Evolutionary conservation across 1,140 invertebrate species (phyloP).

Genomic region (Megalonaias nervosa): DNA sequence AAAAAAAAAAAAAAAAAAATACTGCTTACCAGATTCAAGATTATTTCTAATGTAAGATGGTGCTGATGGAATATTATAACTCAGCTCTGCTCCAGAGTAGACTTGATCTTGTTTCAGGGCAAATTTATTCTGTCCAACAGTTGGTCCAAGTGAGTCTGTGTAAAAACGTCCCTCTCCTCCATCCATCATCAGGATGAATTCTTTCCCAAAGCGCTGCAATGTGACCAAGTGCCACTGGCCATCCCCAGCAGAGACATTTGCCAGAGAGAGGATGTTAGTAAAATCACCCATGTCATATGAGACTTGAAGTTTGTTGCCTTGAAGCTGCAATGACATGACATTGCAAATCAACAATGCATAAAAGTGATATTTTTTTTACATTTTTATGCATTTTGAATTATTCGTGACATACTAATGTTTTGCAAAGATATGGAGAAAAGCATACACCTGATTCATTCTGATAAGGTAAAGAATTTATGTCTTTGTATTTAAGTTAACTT

Average conservation of each 20-base stretch:
- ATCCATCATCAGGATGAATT: constrained; percentile 92
- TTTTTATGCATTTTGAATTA: too few species aligned
- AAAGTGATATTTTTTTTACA: background rate
- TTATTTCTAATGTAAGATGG: too few species aligned
- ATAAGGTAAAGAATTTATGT: too few species aligned
- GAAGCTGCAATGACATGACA: constrained; percentile 75
- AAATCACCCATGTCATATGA: constrained; percentile 89
- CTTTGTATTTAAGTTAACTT: too few species aligned
- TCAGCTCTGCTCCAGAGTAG: constrained; percentile 27
- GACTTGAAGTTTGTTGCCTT: constrained; percentile 82
- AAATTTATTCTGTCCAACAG: constrained; percentile 6
- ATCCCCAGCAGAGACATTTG: constrained; percentile 89
- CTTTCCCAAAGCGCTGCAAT: constrained; percentile 85
- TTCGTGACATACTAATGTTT: too few species aligned
- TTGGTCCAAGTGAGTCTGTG: constrained; percentile 82
- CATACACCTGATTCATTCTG: too few species aligned
- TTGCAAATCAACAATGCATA: background rate
- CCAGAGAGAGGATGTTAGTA: constrained; percentile 91
- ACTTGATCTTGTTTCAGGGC: constrained; percentile 22
- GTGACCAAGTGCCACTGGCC: constrained; percentile 97
- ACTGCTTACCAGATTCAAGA: too few species aligned
- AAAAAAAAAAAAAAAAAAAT: too few species aligned
- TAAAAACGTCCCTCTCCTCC: constrained; percentile 95
- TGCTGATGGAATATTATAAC: too few species aligned
- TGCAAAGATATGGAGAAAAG: too few species aligned